Evolutionary conservation across 30 jellyfish, hydroid and myxozoan genomes (phyloP), one percentile per base, ranked within the genome.

Genomic region (Aurelia sp.): DNA sequence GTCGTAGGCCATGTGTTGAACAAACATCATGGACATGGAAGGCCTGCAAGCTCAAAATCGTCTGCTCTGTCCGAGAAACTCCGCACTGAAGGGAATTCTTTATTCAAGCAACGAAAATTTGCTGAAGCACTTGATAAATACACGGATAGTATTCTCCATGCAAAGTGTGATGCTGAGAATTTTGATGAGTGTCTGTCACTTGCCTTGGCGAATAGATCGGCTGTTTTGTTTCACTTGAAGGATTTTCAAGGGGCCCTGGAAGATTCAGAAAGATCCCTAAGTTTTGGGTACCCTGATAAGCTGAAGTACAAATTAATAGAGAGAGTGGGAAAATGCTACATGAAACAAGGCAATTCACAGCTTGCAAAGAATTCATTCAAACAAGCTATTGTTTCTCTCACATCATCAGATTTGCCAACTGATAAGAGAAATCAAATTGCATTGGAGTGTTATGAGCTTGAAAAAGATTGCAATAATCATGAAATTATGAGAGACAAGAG

Each of bases 191-290:
- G 84, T 10, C 82, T 88, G 18, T 71, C 97, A 4, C 52, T 93
- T 47, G 97, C 91, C 18, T 83, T 89, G 59, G 98, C 96, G 0
- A 93, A 93, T 82, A 76, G 98, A 38, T 93, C 98, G 48, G 98
- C 98, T 58, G 97, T 83, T 63, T 72, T 93, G 10, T 93, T 73
- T 66, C 92, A 88, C 27, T 19, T 79, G 51, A 62, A 62, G 8
- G 71, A 90, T 20, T 93, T 7, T 74, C 21, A 44, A 31, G 82
- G 68, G 8, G 92, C 97, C 72, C 13, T 50, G 6, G 53, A 27
- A 2, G 98, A 93, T 67, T 85, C 92, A 27, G 88, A 82, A 33
- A 31, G 38, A 64, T 92, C 98, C 98, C 52, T 93, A 19, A 70
- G 57, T 16, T 72, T 9, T 62, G 88, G 88, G 6, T 93, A 93